Evolutionary conservation across 37 sponge, comb jelly and placozoan species (phyloP), one percentile per base, ranked within the genome.

Genomic region (Cladorhizidae sp.): DNA sequence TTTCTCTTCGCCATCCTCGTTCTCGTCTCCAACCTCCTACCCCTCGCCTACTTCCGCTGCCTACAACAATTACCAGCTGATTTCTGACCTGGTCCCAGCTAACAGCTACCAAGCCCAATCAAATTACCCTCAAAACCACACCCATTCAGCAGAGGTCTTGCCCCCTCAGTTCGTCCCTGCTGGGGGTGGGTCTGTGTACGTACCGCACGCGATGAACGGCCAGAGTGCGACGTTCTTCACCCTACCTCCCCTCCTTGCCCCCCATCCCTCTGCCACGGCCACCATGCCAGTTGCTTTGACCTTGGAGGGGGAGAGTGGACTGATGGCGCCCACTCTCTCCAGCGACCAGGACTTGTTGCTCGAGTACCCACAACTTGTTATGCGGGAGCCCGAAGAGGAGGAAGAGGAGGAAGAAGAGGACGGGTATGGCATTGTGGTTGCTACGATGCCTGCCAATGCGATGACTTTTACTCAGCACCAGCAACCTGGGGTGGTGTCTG

Each of bases 301-400:
- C 25, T 68, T 83, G 21, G 83, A 75, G 32, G 82, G 82, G 11
- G 82, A 81, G 49, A 61, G 49, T 42, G 73, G 9, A 3, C 61
- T 81, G 5, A 35, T 81, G 2, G 52, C 73, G 11, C 82, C 82
- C n/a, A 72, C 31, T n/a, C 73, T 81, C 26, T 54, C 37, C 45
- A 71, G 71, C 71, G 45, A 71, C 33, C 23, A 71, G 2, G 45
- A 71, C 45, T n/a, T 43, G 36, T 31, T 67, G 35, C 6, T 38
- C 3, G 67, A 67, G 37, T 37, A 67, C 15, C 37, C 35, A 11
- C 67, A 37, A 15, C 38, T 31, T 7, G 20, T 67, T 21, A 3
- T 67, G 29, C 7, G 25, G 62, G 49, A 45, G 9, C 62, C 7
- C 5, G 29, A 29, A 61, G 62, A 61, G 29, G 62, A 61, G 7